These are phyloP conservation scores for Salpingus planirostris DNA, from an alignment of 2,888 invertebrate species.

Conservation along the genomic window DNA sequence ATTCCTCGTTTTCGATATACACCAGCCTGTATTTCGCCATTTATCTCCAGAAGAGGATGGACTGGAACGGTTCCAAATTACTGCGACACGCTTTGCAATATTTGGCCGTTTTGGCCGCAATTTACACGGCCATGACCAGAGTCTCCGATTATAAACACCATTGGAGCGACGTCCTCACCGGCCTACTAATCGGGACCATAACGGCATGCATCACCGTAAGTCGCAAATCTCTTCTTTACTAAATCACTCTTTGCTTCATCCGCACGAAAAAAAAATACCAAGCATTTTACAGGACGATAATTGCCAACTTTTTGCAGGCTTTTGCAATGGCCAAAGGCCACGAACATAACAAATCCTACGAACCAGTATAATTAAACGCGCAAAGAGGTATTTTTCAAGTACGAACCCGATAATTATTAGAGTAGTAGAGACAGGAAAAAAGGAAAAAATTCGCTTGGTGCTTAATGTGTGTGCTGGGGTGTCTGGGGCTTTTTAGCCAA, in stretches of 20 bases:
- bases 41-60: slow-evolving; percentile 79
- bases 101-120: slow-evolving; percentile 66
- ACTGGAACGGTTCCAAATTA: slow-evolving; percentile 71
- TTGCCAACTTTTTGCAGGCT: slow-evolving; percentile 1
- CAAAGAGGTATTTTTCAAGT: too few species aligned
- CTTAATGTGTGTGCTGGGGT: too few species aligned
- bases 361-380: too few species aligned
- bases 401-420: too few species aligned
- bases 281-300: too few species aligned
- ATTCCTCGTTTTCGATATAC: slow-evolving; percentile 82
- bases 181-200: slow-evolving; percentile 60
- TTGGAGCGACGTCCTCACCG: slow-evolving; percentile 92
- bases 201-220: slow-evolving; percentile 65
- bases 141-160: slow-evolving; percentile 97
- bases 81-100: slow-evolving; percentile 81
- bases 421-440: too few species aligned
- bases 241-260: too few species aligned
- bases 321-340: neutral
- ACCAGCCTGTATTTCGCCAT: slow-evolving; percentile 78
- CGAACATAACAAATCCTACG: neutral
- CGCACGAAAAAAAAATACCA: too few species aligned
- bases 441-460: too few species aligned
- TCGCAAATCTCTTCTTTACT: too few species aligned
- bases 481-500: too few species aligned
- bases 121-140: slow-evolving; percentile 82